Base-by-base conservation (phyloP, 2,797 vertebrate genomes). In the Podarcis siculus region DNA sequence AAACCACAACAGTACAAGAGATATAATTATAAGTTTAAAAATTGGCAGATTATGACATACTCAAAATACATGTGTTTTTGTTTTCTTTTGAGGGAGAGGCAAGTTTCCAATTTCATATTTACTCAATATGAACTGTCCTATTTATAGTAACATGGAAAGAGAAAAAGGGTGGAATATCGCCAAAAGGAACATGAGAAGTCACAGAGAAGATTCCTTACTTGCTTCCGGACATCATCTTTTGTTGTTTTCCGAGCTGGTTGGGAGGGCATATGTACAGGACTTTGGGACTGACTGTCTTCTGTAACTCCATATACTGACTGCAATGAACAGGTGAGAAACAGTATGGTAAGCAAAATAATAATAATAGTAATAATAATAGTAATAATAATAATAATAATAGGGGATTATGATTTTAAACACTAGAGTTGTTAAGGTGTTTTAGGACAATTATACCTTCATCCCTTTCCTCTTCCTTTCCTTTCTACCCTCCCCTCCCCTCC, bases 231-330 rank as follows among this genome's bases (percentile, higher is more conserved):
- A 81, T 99, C 98, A 89, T 99, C 98, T 95, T 98, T 98, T 82
- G 98, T 99, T 10, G 98, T 95, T 95, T 98, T 99, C 92, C 98
- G 98, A 94, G 95, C 37, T 0, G 98, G 98, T 39, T 98, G 98
- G 82, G 98, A 97, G 89, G 97, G 97, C 88, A 98, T 87, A 67
- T 98, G 98, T 86, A 98, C 93, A 0, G 98, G 98, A 89, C 98
- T 99, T 13, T 98, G 98, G 12, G 98, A 97, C 94, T 98, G 98
- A 76, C 97, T 96, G 3, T 99, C 98, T 32, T 99, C 98, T 32
- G 98, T 97, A 58, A 99, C 96, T 1, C 98, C 98, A 0, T 99
- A 99, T 17, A 99, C 98, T 0, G 98, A 99, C 98, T 99, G 94
- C 0, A 88, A 87, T 85, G 82, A 86, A 95, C 66, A 89, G 9